Evolutionary conservation across 2,888 invertebrate genomes (phyloP).

Genomic region (Parnassius apollo): DNA sequence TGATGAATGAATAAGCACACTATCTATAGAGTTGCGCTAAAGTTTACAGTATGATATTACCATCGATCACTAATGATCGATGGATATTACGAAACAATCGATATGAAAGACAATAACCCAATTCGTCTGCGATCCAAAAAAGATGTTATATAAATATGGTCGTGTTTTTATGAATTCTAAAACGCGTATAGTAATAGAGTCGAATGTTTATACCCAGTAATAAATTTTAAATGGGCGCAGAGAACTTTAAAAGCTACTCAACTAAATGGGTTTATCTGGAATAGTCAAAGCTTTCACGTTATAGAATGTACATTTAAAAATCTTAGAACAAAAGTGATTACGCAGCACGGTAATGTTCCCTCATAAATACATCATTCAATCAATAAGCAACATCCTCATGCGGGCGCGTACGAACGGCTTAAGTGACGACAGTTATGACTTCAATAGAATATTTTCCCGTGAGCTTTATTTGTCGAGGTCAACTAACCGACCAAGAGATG

Average conservation of each 20-base stretch:
- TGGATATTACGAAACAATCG: constrained; percentile 53
- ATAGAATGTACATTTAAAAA: constrained; percentile 11
- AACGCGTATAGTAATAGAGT: constrained; percentile 45
- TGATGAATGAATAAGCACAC: constrained; percentile 42
- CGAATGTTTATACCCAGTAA: constrained; percentile 54
- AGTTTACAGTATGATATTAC: constrained; percentile 50
- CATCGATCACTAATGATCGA: too few relatives aligned
- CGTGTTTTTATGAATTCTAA: constrained; percentile 50
- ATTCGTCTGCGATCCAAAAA: constrained; percentile 54
- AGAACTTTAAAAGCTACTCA: constrained; percentile 43
- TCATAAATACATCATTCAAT: constrained; percentile 56
- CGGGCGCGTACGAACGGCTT: constrained; percentile 67
- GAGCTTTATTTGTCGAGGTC: constrained; percentile 66
- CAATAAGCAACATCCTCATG: constrained; percentile 76
- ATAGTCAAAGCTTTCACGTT: constrained; percentile 16
- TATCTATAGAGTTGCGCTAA: constrained; percentile 45
- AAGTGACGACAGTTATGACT: constrained; percentile 72
- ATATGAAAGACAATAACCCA: constrained; percentile 57
- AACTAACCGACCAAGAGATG: constrained; percentile 69
- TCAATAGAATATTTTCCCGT: constrained; percentile 67
- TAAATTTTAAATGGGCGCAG: constrained; percentile 55
- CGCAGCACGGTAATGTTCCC: constrained; percentile 54
- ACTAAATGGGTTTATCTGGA: constrained; percentile 28
- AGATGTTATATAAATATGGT: constrained; percentile 48
- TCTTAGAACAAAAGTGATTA: constrained; percentile 35